Evolutionary conservation across 2,888 invertebrate genomes (phyloP).

Genomic region (Ormyrus nitidulus): DNA sequence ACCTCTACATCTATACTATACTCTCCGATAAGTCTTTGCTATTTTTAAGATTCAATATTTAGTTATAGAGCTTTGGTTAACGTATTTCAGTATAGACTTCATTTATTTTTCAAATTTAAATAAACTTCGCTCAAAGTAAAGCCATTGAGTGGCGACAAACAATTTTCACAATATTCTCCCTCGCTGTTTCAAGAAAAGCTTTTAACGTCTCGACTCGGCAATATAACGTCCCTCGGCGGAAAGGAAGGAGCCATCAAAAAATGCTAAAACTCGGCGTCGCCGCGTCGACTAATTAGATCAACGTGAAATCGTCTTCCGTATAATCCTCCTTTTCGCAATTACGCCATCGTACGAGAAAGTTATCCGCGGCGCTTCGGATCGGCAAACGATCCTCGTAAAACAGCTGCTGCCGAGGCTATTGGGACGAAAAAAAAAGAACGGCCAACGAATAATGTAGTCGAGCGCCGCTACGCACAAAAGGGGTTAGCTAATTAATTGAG

Average conservation of each 20-base stretch:
- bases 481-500: conserved; percentile 35
- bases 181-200: background rate
- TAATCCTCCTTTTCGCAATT: conserved; percentile 11
- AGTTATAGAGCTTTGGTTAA: too few relatives aligned
- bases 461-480: background rate
- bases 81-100: too few relatives aligned
- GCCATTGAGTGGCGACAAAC: too few relatives aligned
- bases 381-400: background rate
- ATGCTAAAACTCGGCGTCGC: conserved; percentile 3
- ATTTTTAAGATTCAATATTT: too few relatives aligned
- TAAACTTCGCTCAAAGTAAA: too few relatives aligned
- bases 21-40: too few relatives aligned
- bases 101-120: too few relatives aligned
- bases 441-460: too few relatives aligned
- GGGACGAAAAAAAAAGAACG: background rate
- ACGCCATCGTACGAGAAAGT: conserved; percentile 1
- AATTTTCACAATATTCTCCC: too few relatives aligned
- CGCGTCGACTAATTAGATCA: conserved; percentile 3
- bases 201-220: background rate
- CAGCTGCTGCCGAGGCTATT: background rate
- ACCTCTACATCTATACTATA: too few relatives aligned
- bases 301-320: background rate
- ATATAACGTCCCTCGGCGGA: too few relatives aligned
- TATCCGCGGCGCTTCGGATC: background rate
- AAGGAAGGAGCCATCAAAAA: background rate